Conservation (phyloP, 2,113 vertebrate genomes). For the Strigops habroptila region DNA sequence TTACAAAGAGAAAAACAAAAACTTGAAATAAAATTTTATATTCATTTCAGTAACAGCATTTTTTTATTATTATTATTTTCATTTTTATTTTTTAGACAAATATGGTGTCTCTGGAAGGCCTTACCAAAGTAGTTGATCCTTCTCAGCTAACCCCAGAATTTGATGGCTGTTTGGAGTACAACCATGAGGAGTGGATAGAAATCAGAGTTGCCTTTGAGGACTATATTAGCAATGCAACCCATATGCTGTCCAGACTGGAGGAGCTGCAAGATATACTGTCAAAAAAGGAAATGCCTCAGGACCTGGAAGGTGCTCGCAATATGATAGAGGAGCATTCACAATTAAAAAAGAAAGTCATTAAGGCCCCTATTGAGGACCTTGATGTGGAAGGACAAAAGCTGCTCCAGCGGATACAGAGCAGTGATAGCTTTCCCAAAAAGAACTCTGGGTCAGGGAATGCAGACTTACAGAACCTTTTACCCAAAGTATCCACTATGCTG, state of each 20-base stretch:
- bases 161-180: conserved; percentile 95
- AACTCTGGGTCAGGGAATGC: conserved; percentile 89
- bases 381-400: conserved; percentile 92
- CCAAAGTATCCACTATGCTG: conserved; percentile 91
- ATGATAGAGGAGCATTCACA: conserved; percentile 94
- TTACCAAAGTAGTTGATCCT: conserved; percentile 96
- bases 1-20: not conserved
- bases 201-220: conserved; percentile 92
- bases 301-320: conserved; percentile 89
- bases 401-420: conserved; percentile 94
- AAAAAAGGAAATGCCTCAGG: conserved; percentile 92
- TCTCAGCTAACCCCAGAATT: conserved; percentile 97
- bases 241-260: conserved; percentile 89
- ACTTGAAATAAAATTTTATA: not conserved
- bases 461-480: conserved; percentile 89
- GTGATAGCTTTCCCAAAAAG: conserved; percentile 88
- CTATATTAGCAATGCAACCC: conserved; percentile 90
- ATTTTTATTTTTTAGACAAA: conserved; percentile 80
- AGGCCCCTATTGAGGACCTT: conserved; percentile 93
- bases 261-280: conserved; percentile 95
- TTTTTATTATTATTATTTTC: not conserved
- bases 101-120: conserved; percentile 98
- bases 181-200: conserved; percentile 98
- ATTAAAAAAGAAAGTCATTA: conserved; percentile 93
- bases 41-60: not conserved